Base-by-base conservation (phyloP, 2,888 invertebrate genomes). In the Ochropleura plecta region DNA sequence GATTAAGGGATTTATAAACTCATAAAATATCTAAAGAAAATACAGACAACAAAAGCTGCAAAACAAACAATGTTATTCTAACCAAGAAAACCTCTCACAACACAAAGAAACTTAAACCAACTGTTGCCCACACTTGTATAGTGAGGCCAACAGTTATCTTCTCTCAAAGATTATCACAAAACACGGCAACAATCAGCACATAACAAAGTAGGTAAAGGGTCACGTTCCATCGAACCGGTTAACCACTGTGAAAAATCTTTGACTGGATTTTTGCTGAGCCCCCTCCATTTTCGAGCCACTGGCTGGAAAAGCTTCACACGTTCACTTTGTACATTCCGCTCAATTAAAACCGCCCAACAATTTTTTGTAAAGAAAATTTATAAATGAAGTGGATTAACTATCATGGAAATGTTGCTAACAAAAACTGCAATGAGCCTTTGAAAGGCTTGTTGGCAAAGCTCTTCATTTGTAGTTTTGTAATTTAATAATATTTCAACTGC, bases 251-350 rank as follows among this genome's bases (percentile, higher is more conserved):
- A 82, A 87, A 81, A 83, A 92, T 89, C 88, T 92, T 90, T 91
- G 90, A 89, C 89, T 80, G 86, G 90, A 90, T 88, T 91, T 91
- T 89, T 89, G 86, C 87, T 73, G 83, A 78, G 63, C 40, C 69
- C 70, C 73, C 76, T 64, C 72, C 67, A 69, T 69, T 83, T 80
- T 70, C 88, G 53, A 74, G 20, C 78, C 92, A 90, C 14, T 91
- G 92, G 62, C 82, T 68, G 90, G 89, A 92, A 91, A 89, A 79
- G 78, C 73, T 85, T 76, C 70, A 46, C 64, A 55, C 75, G 65
- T 78, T 70, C 78, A 81, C 68, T 81, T 70, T 74, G 67, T 73
- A 63, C 55, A 60, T 67, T 42, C 57, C 63, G 44, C 72, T 85
- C 76, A n/a, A n/a, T n/a, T n/a, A n/a, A n/a, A n/a, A n/a, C 57